Percentiles rank a stretch among this genome's conserved stretches.
phyloP scores from a whole-genome alignment of 1,140 invertebrate genomes.

The Trichonephila clavata region DNA sequence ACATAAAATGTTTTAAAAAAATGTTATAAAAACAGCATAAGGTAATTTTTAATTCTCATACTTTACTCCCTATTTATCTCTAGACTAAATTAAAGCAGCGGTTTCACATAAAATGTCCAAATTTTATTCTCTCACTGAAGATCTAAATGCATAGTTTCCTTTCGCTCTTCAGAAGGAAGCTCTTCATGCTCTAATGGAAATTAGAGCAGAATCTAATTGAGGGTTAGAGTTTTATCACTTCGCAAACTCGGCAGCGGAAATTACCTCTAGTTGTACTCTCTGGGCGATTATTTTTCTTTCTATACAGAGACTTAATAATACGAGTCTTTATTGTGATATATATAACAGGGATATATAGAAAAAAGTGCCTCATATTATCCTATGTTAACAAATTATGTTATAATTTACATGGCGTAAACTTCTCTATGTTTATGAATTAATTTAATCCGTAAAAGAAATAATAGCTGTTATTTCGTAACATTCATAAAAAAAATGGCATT shows the following conservation, averaged over 20 bases:
- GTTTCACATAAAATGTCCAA: neutral
- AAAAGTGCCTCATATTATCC: too few relatives aligned
- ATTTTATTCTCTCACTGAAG: neutral
- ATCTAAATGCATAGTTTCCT: neutral
- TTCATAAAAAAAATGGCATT: too few relatives aligned
- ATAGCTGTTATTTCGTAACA: too few relatives aligned
- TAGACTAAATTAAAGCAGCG: neutral
- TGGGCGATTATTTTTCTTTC: neutral
- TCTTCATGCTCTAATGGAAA: neutral
- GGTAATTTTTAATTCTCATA: too few relatives aligned
- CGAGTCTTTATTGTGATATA: too few relatives aligned
- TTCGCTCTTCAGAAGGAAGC: neutral
- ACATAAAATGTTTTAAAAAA: neutral
- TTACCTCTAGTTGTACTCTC: neutral
- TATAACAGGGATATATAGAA: too few relatives aligned
- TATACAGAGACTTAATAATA: neutral
- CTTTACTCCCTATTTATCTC: neutral
- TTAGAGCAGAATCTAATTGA: conserved; percentile 16
- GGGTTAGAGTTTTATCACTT: neutral
- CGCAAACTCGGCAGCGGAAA: neutral
- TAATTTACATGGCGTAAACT: too few relatives aligned
- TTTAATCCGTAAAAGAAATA: too few relatives aligned
- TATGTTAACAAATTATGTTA: too few relatives aligned
- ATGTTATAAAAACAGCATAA: too few relatives aligned
- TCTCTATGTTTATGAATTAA: too few relatives aligned